phyloP scores from a whole-genome alignment of 2,113 vertebrate species.

The Leptobrachium leishanense region DNA sequence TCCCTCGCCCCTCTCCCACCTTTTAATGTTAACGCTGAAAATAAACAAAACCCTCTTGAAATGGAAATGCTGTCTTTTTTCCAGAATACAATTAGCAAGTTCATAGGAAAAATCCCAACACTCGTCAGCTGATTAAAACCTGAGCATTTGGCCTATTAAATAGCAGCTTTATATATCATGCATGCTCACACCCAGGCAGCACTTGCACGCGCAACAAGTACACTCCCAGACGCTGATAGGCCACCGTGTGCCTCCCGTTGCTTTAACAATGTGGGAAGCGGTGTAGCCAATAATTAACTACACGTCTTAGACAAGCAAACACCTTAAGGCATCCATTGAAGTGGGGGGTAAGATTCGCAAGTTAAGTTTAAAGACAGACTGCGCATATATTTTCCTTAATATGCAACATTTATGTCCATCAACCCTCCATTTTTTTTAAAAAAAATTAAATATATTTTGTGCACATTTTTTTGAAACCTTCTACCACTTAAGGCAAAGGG shows the following conservation, averaged over 20 bases:
- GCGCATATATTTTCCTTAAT: conserved; percentile 40
- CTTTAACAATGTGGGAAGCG: conserved; percentile 59
- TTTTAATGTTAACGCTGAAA: conserved; percentile 63
- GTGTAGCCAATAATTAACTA: conserved; percentile 62
- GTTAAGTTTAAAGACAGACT: conserved; percentile 51
- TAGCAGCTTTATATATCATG: conserved; percentile 63
- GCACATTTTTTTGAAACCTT: conserved; percentile 77
- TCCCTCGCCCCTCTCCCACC: conserved; percentile 34
- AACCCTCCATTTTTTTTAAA: conserved; percentile 76
- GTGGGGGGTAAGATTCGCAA: conserved; percentile 62
- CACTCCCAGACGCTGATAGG: conserved; percentile 62
- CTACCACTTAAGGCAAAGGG: conserved; percentile 69
- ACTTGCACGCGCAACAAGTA: conserved; percentile 53
- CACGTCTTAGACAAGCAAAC: conserved; percentile 64
- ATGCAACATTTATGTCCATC: conserved; percentile 59
- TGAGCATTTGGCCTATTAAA: conserved; percentile 65
- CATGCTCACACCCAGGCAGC: conserved; percentile 60
- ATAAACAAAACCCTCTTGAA: conserved; percentile 53
- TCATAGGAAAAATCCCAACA: conserved; percentile 58
- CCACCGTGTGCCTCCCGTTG: conserved; percentile 70
- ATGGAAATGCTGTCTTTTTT: conserved; percentile 65
- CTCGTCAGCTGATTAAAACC: conserved; percentile 66
- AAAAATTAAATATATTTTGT: conserved; percentile 71
- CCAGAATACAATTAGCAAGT: conserved; percentile 59
- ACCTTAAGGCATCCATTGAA: conserved; percentile 83